Evolutionary conservation across 2,888 invertebrate species (phyloP).

Genomic region (Coelinius sp.): DNA sequence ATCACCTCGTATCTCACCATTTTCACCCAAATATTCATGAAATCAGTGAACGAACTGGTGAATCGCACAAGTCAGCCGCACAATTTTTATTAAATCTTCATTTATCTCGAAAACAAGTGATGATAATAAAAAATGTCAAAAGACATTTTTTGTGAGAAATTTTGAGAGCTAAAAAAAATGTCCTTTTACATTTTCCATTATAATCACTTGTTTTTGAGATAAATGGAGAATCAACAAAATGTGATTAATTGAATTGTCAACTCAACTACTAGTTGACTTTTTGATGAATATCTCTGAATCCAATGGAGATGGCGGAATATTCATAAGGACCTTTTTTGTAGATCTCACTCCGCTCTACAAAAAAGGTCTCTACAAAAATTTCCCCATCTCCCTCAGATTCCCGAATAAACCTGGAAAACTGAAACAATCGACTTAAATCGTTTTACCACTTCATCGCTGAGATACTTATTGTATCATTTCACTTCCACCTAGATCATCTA

Average conservation of each 20-base stretch:
- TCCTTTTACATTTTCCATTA: no score
- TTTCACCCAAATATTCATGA: not conserved
- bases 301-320: not conserved
- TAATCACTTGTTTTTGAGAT: not conserved
- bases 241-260: not conserved
- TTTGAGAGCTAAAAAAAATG: no score
- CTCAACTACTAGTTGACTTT: no score
- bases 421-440: not conserved
- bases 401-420: no score
- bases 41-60: no score
- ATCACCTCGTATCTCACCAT: not conserved
- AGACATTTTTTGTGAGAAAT: no score
- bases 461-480: not conserved
- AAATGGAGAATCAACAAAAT: not conserved
- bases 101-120: no score
- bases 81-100: no score
- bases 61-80: not conserved
- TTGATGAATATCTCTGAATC: not conserved
- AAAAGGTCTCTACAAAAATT: not conserved
- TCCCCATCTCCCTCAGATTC: not conserved
- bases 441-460: not conserved
- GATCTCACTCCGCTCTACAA: no score
- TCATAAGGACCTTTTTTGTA: no score
- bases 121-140: no score
- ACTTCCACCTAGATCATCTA: no score